These are phyloP conservation scores for Heliconius melpomene DNA, from an alignment of 1,140 invertebrate species.

Conservation along the genomic window DNA sequence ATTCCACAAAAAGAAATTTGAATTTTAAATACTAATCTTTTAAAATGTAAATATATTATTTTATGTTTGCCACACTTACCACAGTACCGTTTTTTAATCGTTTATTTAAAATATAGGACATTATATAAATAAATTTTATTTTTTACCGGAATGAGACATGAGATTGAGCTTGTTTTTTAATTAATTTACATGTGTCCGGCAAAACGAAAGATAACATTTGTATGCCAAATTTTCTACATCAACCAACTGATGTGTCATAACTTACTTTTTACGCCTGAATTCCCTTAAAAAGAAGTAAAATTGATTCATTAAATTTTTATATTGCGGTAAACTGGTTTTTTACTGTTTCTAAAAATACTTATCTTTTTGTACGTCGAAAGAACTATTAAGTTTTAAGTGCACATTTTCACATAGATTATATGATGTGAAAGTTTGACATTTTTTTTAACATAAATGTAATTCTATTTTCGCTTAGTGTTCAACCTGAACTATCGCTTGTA, in stretches of 20 bases:
- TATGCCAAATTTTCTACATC: constrained; percentile 55
- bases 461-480: no score
- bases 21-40: no score
- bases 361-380: background rate
- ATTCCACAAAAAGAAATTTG: no score
- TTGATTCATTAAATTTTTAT: constrained; percentile 34
- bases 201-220: constrained; percentile 44
- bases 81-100: background rate
- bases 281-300: constrained; percentile 47
- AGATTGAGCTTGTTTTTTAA: constrained; percentile 39
- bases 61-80: background rate
- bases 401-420: background rate
- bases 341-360: background rate
- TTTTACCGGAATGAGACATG: background rate
- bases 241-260: constrained; percentile 52
- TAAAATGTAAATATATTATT: no score
- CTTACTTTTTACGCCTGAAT: constrained; percentile 47
- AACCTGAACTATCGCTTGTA: constrained; percentile 74
- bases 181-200: constrained; percentile 43
- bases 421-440: background rate
- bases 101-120: background rate
- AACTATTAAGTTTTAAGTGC: background rate
- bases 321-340: background rate
- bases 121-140: background rate
- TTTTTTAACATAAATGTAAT: background rate